These are phyloP conservation scores for Euglossa dilemma DNA, from an alignment of 1,140 invertebrate species.

Conservation along the genomic window DNA sequence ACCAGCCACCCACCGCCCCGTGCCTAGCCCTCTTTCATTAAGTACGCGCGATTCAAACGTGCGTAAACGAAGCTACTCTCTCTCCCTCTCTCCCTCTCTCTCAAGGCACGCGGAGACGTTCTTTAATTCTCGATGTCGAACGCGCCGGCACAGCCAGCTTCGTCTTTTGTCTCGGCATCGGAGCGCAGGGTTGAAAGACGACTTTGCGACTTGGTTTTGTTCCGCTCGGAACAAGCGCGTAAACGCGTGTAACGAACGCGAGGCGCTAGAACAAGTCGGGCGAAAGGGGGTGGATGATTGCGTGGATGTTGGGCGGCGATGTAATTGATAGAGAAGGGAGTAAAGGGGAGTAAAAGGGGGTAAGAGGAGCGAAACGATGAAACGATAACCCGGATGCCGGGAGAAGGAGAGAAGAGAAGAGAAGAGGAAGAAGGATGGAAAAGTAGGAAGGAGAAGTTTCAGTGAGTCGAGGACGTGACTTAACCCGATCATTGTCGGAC, in stretches of 20 bases:
- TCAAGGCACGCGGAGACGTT: constrained; percentile 13
- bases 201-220: not conserved
- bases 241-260: not conserved
- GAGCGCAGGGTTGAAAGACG: not conserved
- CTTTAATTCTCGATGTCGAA: constrained; percentile 19
- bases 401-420: too few species aligned
- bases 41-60: constrained; percentile 49
- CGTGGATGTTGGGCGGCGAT: too few species aligned
- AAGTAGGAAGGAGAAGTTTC: not conserved
- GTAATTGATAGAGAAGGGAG: too few species aligned
- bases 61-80: constrained; percentile 38
- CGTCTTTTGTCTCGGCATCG: not conserved
- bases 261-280: not conserved
- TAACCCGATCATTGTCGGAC: not conserved
- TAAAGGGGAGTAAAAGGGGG: too few species aligned
- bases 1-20: not conserved
- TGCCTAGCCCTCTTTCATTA: constrained; percentile 47
- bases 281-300: not conserved
- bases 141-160: not conserved
- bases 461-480: not conserved
- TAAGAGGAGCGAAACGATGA: too few species aligned
- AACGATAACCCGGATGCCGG: too few species aligned
- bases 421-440: too few species aligned
- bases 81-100: too few species aligned
- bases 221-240: not conserved